Evolutionary conservation across 2,888 invertebrate genomes (phyloP).

Genomic region (Cheilosia urbana): DNA sequence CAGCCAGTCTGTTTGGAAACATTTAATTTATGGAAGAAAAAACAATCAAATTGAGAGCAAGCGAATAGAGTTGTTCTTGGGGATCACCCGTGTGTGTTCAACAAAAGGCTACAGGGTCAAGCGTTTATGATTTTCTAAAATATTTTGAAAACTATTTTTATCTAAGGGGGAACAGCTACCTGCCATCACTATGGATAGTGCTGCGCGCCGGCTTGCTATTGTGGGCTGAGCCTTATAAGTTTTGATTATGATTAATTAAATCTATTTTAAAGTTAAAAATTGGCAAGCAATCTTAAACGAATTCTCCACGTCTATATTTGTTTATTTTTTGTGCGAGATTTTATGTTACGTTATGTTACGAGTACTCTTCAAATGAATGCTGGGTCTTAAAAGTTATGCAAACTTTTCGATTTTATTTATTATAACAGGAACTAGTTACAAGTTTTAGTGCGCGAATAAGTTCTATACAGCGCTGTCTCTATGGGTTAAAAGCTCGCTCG

Average conservation of each 20-base stretch:
- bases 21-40: constrained; percentile 27
- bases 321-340: too few relatives aligned
- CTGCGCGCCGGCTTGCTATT: neutral
- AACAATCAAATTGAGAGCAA: constrained; percentile 23
- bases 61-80: constrained; percentile 44
- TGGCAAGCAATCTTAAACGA: neutral
- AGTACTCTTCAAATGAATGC: too few relatives aligned
- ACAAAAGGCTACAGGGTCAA: constrained; percentile 57
- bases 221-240: constrained; percentile 4
- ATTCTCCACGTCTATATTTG: neutral
- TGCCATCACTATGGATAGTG: neutral
- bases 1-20: constrained; percentile 36
- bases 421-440: too few relatives aligned
- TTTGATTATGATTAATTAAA: constrained; percentile 32
- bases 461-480: too few relatives aligned
- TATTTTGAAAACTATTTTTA: constrained; percentile 9
- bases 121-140: constrained; percentile 37
- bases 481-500: too few relatives aligned
- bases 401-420: too few relatives aligned
- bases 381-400: too few relatives aligned
- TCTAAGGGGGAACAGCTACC: too few relatives aligned
- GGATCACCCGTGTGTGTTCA: constrained; percentile 9
- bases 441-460: too few relatives aligned
- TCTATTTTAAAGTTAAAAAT: neutral
- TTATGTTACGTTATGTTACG: too few relatives aligned